phyloP scores from a whole-genome alignment of 1,140 invertebrate genomes.

The Drosophila obscura region DNA sequence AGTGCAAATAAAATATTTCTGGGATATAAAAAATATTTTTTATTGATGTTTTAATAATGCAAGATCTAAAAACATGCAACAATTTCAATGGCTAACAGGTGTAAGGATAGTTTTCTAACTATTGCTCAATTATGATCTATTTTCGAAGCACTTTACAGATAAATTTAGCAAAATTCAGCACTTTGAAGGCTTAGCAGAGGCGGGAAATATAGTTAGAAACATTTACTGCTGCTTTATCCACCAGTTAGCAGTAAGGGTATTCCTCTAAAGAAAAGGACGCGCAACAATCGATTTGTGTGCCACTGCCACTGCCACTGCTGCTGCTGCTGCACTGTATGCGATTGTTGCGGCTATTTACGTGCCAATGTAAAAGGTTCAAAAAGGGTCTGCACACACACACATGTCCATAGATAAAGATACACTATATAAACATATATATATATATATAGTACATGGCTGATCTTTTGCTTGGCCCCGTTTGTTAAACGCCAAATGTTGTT shows the following conservation, averaged over 20 bases:
- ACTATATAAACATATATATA: conserved; percentile 17
- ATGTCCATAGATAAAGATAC: conserved; percentile 13
- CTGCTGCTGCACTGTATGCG: conserved; percentile 53
- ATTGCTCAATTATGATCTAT: no score
- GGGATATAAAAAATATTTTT: no score
- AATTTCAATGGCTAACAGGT: no score
- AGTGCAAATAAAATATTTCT: no score
- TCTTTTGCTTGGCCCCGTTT: conserved; percentile 70
- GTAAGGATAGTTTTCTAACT: no score
- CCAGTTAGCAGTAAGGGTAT: no score
- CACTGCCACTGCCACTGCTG: no score
- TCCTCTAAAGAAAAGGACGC: conserved; percentile 54
- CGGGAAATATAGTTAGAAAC: no score
- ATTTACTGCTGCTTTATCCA: no score
- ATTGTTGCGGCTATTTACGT: conserved; percentile 73
- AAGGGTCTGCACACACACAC: conserved; percentile 44
- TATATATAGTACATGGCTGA: conserved; percentile 35
- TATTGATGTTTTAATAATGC: conserved; percentile 14
- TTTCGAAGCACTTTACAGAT: no score
- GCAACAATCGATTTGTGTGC: conserved; percentile 69
- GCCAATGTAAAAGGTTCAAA: conserved; percentile 73
- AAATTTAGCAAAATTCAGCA: no score
- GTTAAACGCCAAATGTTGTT: conserved; percentile 47
- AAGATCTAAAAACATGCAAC: conserved; percentile 2
- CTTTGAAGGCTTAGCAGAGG: no score